Percentiles rank a stretch among this genome's conserved stretches.
Conservation (phyloP, 2,888 invertebrate species). For the Drosophila nr. medialis region DNA sequence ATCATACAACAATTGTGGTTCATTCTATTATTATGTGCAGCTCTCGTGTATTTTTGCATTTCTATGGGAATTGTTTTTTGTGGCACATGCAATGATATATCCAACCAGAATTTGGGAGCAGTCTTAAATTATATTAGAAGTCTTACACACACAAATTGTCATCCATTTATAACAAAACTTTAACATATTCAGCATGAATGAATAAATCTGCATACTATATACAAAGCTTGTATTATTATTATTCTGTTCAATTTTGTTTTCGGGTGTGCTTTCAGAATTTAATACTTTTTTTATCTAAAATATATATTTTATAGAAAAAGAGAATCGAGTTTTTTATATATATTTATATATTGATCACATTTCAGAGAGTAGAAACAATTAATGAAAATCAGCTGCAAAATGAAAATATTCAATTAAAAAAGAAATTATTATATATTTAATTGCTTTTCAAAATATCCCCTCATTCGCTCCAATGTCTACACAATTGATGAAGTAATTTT, state of each 20-base stretch:
- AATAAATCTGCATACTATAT: neutral
- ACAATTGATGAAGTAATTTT: slow-evolving; percentile 15
- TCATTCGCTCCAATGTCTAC: neutral
- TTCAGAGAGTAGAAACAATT: neutral
- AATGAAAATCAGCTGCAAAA: neutral
- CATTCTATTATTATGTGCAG: slow-evolving; percentile 15
- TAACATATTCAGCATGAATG: neutral
- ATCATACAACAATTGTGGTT: neutral
- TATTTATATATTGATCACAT: neutral
- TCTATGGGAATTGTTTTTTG: neutral
- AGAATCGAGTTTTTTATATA: fast-evolving
- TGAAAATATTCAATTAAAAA: neutral
- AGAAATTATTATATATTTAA: neutral
- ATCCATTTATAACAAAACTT: neutral
- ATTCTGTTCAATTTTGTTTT: neutral
- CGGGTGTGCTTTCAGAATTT: too few species aligned
- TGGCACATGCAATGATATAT: neutral
- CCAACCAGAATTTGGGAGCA: neutral
- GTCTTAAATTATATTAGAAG: neutral
- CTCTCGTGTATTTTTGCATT: neutral
- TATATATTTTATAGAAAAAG: neutral
- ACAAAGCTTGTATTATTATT: neutral
- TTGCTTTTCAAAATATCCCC: slow-evolving; percentile 1
- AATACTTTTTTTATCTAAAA: neutral
- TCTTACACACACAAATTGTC: neutral